Conservation (phyloP, 2,797 vertebrate species). For the Fistularia tabacaria region DNA sequence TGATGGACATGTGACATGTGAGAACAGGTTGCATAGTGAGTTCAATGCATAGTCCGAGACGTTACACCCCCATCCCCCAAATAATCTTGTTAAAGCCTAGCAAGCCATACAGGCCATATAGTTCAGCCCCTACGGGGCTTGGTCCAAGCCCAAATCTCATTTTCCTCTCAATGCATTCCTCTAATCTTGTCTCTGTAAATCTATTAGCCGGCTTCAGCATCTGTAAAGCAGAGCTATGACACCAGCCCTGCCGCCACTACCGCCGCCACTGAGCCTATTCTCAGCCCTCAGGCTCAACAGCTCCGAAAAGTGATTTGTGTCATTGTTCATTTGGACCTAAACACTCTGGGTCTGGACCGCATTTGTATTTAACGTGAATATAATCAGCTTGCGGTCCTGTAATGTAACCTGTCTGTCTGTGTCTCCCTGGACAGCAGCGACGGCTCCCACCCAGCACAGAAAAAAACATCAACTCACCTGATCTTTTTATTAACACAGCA, state of each 20-base stretch:
- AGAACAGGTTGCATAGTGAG: no score
- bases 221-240: slow-evolving; percentile 1
- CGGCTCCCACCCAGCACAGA: no score
- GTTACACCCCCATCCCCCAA: no score
- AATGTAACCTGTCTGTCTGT: neutral
- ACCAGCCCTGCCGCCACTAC: neutral
- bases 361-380: slow-evolving; percentile 5
- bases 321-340: slow-evolving; percentile 6
- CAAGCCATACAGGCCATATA: neutral
- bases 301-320: slow-evolving; percentile 9
- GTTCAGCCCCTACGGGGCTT: neutral
- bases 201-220: slow-evolving; percentile 18
- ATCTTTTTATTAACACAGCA: no score
- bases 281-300: slow-evolving; percentile 3
- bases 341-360: neutral
- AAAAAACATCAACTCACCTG: no score
- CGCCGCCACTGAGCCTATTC: slow-evolving; percentile 6
- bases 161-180: slow-evolving; percentile 6
- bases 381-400: slow-evolving; percentile 14
- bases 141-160: slow-evolving; percentile 3
- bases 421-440: neutral
- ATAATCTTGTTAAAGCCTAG: neutral
- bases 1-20: no score
- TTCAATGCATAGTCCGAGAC: no score
- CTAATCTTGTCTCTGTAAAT: slow-evolving; percentile 33